Evolutionary conservation across 2,888 invertebrate species (phyloP).

Genomic region (Amphipyra tragopoginis): DNA sequence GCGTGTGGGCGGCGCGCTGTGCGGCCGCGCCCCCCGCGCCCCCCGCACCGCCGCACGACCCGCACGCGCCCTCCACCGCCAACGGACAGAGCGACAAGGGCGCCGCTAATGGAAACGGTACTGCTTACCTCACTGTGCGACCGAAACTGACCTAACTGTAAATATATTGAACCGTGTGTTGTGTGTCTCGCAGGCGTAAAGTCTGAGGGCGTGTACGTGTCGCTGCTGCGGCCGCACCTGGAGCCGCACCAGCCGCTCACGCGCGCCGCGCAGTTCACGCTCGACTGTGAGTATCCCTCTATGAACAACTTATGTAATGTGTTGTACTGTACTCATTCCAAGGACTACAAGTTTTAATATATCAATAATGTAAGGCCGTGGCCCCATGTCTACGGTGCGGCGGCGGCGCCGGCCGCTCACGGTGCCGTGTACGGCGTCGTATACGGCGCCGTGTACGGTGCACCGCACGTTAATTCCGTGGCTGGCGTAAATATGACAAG

Average conservation of each 20-base stretch:
- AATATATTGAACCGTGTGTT: too few relatives aligned
- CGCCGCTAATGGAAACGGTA: constrained; percentile 57
- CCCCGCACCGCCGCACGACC: constrained; percentile 50
- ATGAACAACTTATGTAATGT: background rate
- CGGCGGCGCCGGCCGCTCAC: too few relatives aligned
- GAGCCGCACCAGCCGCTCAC: constrained; percentile 68
- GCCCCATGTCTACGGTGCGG: too few relatives aligned
- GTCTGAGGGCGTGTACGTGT: constrained; percentile 65
- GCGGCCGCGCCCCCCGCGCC: constrained; percentile 53
- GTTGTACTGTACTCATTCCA: background rate
- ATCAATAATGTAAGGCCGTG: too few relatives aligned
- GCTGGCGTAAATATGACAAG: too few relatives aligned
- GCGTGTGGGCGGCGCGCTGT: constrained; percentile 68
- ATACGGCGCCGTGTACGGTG: too few relatives aligned
- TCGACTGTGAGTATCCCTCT: constrained; percentile 91
- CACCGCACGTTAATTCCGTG: too few relatives aligned
- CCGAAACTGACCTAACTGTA: background rate
- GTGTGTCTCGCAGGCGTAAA: constrained; percentile 53
- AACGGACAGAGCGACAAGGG: constrained; percentile 37
- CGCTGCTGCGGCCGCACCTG: constrained; percentile 66
- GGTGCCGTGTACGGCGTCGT: too few relatives aligned
- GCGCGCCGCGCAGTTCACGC: constrained; percentile 89
- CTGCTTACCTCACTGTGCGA: background rate
- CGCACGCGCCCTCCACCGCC: constrained; percentile 40
- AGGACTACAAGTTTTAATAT: too few relatives aligned